These are phyloP conservation scores for Zoanthus sociatus DNA, from an alignment of 92 coral and sea anemone species.

Conservation along the genomic window DNA sequence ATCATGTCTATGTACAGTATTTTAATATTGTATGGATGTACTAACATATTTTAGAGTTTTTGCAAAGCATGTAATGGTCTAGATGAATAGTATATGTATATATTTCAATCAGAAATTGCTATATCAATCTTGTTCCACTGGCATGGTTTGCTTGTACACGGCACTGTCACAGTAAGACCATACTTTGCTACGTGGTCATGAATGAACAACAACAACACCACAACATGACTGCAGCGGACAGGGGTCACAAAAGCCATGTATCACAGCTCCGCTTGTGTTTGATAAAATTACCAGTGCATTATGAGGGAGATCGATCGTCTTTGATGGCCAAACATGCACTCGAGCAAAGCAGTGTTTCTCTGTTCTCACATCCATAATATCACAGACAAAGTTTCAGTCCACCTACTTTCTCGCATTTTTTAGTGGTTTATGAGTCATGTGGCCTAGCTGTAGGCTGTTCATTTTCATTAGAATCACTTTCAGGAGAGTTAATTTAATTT, in stretches of 20 bases:
- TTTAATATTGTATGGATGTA: conserved; percentile 7
- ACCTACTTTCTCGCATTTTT: conserved; percentile 71
- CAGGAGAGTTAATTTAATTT: too few species aligned
- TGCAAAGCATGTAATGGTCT: conserved; percentile 20
- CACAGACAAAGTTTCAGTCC: conserved; percentile 61
- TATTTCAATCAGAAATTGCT: conserved; percentile 17
- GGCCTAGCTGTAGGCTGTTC: background rate
- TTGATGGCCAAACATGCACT: conserved; percentile 78
- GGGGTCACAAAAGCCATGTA: conserved; percentile 45
- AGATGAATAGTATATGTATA: conserved; percentile 10
- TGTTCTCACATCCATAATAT: conserved; percentile 41
- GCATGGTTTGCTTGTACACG: conserved; percentile 54
- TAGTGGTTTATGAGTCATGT: conserved; percentile 70
- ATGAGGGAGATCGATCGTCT: conserved; percentile 54
- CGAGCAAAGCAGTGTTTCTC: conserved; percentile 56
- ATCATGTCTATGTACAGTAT: background rate
- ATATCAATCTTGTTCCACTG: conserved; percentile 43
- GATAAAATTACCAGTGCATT: conserved; percentile 57
- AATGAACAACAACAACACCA: conserved; percentile 35
- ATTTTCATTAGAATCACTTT: too few species aligned
- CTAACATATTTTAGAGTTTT: conserved; percentile 11
- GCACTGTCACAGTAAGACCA: conserved; percentile 27
- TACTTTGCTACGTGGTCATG: conserved; percentile 53
- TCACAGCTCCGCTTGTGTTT: conserved; percentile 41
- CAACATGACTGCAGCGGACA: conserved; percentile 47